A percentile compares a stretch with the other conserved stretches of the same genome.
These are phyloP conservation scores for Rhincodon typus DNA, from an alignment of 2,797 vertebrate genomes.

Conservation along the genomic window DNA sequence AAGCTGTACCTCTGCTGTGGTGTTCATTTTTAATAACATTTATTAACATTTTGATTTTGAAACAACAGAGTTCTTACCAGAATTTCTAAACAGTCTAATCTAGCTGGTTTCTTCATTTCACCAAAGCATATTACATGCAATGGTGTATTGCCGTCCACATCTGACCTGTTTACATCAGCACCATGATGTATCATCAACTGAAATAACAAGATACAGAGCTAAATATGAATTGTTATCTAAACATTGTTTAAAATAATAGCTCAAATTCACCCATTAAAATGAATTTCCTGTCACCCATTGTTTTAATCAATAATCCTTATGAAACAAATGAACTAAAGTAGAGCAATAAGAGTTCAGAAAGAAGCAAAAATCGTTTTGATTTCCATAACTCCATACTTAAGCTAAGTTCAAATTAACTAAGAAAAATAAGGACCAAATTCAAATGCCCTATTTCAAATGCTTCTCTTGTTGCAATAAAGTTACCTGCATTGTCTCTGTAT, in stretches of 20 bases:
- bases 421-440: not conserved
- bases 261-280: not conserved
- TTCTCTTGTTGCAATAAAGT: not conserved
- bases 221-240: not conserved
- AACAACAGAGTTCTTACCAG: not conserved
- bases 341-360: not conserved
- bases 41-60: not conserved
- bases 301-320: not conserved
- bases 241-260: not conserved
- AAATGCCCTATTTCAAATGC: not conserved
- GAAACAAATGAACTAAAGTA: not conserved
- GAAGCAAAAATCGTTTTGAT: not conserved
- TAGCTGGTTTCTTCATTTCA: slow-evolving; percentile 38
- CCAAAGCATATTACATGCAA: slow-evolving; percentile 39
- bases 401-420: not conserved
- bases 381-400: not conserved
- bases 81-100: slow-evolving; percentile 46
- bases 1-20: not conserved
- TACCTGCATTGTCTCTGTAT: slow-evolving; percentile 42
- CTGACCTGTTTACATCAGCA: slow-evolving; percentile 41
- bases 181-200: slow-evolving; percentile 38
- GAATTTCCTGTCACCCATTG: not conserved
- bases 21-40: not conserved
- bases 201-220: not conserved
- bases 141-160: slow-evolving; percentile 38